Percentiles rank a stretch among this genome's conserved stretches.
Conservation (phyloP, 1,140 invertebrate genomes). For the Drosophila simulans region DNA sequence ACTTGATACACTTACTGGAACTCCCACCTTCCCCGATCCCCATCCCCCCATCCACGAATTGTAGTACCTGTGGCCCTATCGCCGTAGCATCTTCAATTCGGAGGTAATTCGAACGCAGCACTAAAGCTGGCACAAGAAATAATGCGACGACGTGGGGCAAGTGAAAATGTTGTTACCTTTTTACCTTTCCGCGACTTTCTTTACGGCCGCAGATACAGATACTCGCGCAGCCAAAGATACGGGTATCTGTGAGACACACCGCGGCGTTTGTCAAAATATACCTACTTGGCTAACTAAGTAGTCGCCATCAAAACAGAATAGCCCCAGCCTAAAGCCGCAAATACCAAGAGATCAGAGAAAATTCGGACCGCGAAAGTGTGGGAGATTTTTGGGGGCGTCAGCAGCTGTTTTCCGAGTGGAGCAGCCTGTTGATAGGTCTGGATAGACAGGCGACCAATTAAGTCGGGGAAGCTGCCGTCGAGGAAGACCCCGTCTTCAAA, state of each 20-base stretch:
- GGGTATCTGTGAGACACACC: conserved; percentile 73
- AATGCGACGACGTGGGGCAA: conserved; percentile 66
- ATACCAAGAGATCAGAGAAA: conserved; percentile 17
- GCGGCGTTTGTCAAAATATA: conserved; percentile 65
- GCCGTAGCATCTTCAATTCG: conserved; percentile 66
- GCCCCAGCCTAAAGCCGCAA: conserved; percentile 16
- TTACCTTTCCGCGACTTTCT: conserved; percentile 66
- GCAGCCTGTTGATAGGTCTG: conserved; percentile 49
- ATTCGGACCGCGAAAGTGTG: conserved; percentile 64
- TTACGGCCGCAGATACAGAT: conserved; percentile 30
- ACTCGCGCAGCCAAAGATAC: background rate
- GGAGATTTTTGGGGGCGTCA: conserved; percentile 53
- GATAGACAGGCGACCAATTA: conserved; percentile 66
- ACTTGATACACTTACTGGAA: conserved; percentile 30
- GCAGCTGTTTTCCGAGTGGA: conserved; percentile 54
- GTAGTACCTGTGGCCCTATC: conserved; percentile 38
- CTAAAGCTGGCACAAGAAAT: conserved; percentile 50
- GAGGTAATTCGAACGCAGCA: conserved; percentile 62
- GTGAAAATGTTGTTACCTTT: conserved; percentile 78
- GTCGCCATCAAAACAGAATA: conserved; percentile 32
- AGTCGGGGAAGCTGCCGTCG: conserved; percentile 33
- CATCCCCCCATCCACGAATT: background rate
- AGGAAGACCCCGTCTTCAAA: conserved; percentile 21
- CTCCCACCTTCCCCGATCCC: background rate
- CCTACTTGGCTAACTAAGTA: conserved; percentile 17